These are phyloP conservation scores for Mantis religiosa DNA, from an alignment of 2,888 invertebrate species.

Conservation along the genomic window DNA sequence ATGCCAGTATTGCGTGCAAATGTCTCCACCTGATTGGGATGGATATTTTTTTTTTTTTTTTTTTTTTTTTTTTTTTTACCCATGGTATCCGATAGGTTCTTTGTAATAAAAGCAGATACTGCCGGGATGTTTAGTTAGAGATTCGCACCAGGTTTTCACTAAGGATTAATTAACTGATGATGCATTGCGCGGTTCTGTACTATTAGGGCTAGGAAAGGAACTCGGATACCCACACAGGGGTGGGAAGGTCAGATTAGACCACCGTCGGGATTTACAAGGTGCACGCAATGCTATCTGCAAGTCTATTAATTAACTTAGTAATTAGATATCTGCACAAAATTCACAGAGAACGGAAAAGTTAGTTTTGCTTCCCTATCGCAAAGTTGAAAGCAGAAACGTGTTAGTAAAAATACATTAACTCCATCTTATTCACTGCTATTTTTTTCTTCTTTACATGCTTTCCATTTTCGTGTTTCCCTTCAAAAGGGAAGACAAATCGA, in stretches of 20 bases:
- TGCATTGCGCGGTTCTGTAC: not conserved
- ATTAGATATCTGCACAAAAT: not conserved
- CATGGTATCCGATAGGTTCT: not conserved
- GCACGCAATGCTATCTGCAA: not conserved
- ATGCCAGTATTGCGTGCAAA: not conserved
- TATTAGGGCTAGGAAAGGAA: not conserved
- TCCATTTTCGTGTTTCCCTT: not conserved
- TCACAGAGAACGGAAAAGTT: not conserved
- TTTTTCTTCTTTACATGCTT: not conserved
- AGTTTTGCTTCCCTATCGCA: not conserved
- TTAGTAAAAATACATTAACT: no score
- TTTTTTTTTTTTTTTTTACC: no score
- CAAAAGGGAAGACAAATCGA: no score
- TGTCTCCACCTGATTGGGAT: not conserved
- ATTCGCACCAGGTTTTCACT: not conserved
- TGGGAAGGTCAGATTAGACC: not conserved
- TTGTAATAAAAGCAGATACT: not conserved
- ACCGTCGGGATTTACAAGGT: not conserved
- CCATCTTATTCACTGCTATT: not conserved
- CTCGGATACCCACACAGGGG: not conserved
- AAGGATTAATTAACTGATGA: not conserved
- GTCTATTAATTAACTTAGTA: not conserved
- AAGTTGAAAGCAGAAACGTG: not conserved
- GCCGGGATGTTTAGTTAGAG: not conserved
- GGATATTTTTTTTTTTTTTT: not conserved